Evolutionary conservation across 2,113 vertebrate species (phyloP), one percentile per base, ranked within the genome.

Genomic region (Cryptomyrus ogoouensis): DNA sequence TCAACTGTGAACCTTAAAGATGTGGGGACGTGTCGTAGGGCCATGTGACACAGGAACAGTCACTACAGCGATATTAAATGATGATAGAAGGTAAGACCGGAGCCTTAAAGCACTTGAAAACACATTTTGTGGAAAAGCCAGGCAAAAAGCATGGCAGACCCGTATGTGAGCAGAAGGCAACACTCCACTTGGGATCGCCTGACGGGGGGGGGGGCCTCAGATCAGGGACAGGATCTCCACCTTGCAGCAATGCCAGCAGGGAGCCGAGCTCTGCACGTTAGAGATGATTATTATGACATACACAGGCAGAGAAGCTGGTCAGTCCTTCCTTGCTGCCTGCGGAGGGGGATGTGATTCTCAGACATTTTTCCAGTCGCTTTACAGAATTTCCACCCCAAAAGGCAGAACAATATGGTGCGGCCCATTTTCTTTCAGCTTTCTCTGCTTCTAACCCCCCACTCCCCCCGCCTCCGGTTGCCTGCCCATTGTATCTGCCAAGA

Each of bases 401-500:
- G 31, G 70, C 70, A 77, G 70, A 77, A 77, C 70, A 77, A 77
- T 77, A 77, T 84, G 80, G 80, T n/a, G 80, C 17, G 39, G 17
- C 7, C 35, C 39, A 46, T 84, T 84, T 84, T 84, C 39, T 84
- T 35, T 15, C n/a, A 52, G 84, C 46, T 87, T 52, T 52, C 47
- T 52, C 10, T 49, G 46, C 46, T 27, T n/a, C 27, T 31, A 87
- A 15, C 42, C 80, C 49, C 84, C 44, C 21, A 2, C 50, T 1
- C 35, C 46, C 8, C 44, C 8, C 84, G n/a, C 85, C 84, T 15
- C 47, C 10, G 2, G 84, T 52, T 94, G 90, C 91, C 89, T 88
- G 90, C 90, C 90, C 91, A 92, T 91, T 92, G 88, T 88, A 90
- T 93, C 91, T 90, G 84, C 91, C 92, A 91, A 90, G 88, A 93